These are phyloP conservation scores for Drosophila merina DNA, from an alignment of 2,888 invertebrate genomes.

Conservation along the genomic window DNA sequence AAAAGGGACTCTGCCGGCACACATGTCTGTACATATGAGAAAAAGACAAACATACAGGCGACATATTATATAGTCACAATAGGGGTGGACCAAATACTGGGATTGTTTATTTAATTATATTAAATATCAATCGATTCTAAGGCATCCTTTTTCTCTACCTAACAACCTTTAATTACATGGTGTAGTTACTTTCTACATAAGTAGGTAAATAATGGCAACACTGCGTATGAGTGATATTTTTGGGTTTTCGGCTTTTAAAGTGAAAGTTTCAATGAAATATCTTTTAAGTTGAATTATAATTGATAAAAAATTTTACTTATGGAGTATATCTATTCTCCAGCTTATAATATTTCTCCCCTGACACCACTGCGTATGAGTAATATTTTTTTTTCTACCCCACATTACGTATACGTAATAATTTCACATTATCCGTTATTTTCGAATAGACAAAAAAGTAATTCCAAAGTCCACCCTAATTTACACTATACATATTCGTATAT, in stretches of 20 bases:
- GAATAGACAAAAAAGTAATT: neutral
- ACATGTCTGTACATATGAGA: constrained; percentile 2
- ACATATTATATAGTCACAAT: neutral
- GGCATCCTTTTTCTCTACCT: neutral
- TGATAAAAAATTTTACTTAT: too few relatives aligned
- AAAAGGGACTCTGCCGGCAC: constrained; percentile 37
- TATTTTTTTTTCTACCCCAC: neutral
- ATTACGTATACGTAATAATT: neutral
- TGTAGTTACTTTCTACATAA: neutral
- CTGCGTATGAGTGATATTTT: constrained; percentile 15
- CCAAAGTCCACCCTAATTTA: constrained; percentile 2
- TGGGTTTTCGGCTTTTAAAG: neutral
- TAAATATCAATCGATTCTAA: too few relatives aligned
- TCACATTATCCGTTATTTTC: too few relatives aligned
- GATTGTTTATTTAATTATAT: too few relatives aligned
- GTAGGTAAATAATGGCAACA: neutral
- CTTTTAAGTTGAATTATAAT: too few relatives aligned
- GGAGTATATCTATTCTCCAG: too few relatives aligned
- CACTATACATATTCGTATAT: constrained; percentile 34
- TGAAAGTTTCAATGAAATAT: too few relatives aligned
- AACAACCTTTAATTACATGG: neutral
- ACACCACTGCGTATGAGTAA: constrained; percentile 25
- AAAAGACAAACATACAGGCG: neutral
- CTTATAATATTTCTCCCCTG: neutral
- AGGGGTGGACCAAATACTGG: neutral